Conservation (phyloP, 2,797 vertebrate species). For the Ptychadena robeensis region DNA sequence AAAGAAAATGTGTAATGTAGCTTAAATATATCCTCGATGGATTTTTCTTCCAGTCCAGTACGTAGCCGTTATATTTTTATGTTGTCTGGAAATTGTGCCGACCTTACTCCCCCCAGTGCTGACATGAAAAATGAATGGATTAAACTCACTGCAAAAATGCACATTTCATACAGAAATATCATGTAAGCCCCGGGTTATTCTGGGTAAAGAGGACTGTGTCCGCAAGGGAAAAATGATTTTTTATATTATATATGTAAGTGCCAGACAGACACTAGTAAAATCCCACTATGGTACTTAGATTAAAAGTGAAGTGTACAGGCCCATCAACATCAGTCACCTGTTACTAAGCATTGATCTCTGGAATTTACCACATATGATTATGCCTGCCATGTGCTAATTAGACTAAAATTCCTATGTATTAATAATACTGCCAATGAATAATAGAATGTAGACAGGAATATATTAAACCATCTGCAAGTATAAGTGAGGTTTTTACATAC, state of each 20-base stretch:
- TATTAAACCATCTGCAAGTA: too few relatives aligned
- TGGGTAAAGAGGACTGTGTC: not conserved
- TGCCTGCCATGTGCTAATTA: not conserved
- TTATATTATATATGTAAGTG: not conserved
- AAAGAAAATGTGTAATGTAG: not conserved
- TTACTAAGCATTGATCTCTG: not conserved
- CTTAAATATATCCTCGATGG: not conserved
- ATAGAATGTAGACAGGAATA: too few relatives aligned
- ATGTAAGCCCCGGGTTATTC: slow-evolving; percentile 28
- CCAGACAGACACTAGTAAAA: not conserved
- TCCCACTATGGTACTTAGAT: not conserved
- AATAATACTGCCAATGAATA: too few relatives aligned
- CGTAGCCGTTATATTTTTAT: slow-evolving; percentile 25
- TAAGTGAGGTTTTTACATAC: too few relatives aligned
- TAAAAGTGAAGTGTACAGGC: not conserved
- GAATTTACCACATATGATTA: not conserved
- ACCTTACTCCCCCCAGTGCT: not conserved
- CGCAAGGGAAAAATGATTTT: not conserved
- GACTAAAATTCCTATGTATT: too few relatives aligned
- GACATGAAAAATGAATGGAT: slow-evolving; percentile 41
- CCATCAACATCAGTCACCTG: not conserved
- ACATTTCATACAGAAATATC: slow-evolving; percentile 27
- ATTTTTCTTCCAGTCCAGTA: slow-evolving; percentile 32
- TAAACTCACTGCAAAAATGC: slow-evolving; percentile 26
- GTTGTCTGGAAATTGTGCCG: slow-evolving; percentile 21